Percentiles rank a stretch among this genome's conserved stretches.
Evolutionary conservation across 2,888 invertebrate genomes (phyloP).

Genomic region (Erpobdella octoculata): DNA sequence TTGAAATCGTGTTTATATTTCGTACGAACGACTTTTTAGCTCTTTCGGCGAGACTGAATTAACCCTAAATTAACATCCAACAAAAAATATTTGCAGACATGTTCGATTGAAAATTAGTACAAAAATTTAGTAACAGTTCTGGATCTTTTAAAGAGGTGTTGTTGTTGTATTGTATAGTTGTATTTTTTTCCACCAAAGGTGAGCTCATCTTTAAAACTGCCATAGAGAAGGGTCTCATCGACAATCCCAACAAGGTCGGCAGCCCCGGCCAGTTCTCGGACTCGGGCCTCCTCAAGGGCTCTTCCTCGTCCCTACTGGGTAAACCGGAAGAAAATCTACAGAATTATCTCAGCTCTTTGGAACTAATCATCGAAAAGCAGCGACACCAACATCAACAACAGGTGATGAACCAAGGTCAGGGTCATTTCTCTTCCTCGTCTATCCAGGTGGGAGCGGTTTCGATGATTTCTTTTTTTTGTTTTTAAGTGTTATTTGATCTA

Average conservation of each 20-base stretch:
- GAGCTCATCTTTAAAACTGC: slow-evolving; percentile 23
- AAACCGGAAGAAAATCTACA: slow-evolving; percentile 7
- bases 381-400: slow-evolving; percentile 12
- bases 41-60: no score
- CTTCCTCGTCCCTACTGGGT: not conserved
- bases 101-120: no score
- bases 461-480: not conserved
- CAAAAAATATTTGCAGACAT: no score
- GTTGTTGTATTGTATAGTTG: no score
- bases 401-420: not conserved
- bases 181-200: not conserved
- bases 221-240: slow-evolving; percentile 5
- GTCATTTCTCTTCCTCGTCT: slow-evolving; percentile 1
- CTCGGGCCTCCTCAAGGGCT: not conserved
- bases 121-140: no score
- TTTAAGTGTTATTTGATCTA: no score
- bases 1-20: no score
- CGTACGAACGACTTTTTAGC: no score
- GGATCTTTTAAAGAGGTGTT: no score
- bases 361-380: slow-evolving; percentile 1
- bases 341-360: slow-evolving; percentile 21
- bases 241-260: not conserved
- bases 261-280: not conserved
- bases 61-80: no score
- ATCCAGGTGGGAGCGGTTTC: slow-evolving; percentile 4